These are phyloP conservation scores for Gambusia holbrooki DNA, from an alignment of 2,113 vertebrate genomes.

Conservation along the genomic window DNA sequence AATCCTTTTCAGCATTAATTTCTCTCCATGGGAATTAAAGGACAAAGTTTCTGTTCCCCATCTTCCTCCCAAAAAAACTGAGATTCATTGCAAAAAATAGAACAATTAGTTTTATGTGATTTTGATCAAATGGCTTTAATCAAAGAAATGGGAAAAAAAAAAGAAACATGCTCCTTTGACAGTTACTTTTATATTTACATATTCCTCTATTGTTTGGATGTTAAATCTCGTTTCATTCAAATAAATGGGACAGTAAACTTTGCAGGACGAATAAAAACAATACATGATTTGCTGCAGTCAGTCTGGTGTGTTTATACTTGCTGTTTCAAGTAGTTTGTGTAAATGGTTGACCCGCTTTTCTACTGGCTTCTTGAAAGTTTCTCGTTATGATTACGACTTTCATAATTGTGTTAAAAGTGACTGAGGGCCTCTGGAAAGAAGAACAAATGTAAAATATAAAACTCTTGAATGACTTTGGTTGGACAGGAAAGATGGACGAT, in stretches of 20 bases:
- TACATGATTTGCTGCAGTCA: constrained; percentile 18
- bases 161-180: too few species aligned
- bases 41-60: too few species aligned
- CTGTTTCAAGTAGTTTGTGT: constrained; percentile 42
- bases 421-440: constrained; percentile 48
- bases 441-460: constrained; percentile 45
- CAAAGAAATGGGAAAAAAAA: too few species aligned
- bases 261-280: not conserved
- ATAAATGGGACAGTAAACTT: constrained; percentile 4
- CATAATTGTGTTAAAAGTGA: constrained; percentile 69
- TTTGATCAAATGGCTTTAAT: too few species aligned
- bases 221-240: not conserved
- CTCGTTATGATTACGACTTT: constrained; percentile 68
- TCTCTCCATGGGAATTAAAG: too few species aligned
- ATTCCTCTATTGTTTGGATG: too few species aligned
- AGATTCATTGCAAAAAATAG: too few species aligned
- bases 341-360: constrained; percentile 58
- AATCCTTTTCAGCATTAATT: too few species aligned
- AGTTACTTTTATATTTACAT: too few species aligned
- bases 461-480: constrained; percentile 48
- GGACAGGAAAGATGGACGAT: constrained; percentile 46
- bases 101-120: too few species aligned
- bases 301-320: constrained; percentile 35
- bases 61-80: too few species aligned
- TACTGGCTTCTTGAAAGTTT: constrained; percentile 56